Conservation (phyloP, 2,113 vertebrate genomes). For the Paedocypris sp. region DNA sequence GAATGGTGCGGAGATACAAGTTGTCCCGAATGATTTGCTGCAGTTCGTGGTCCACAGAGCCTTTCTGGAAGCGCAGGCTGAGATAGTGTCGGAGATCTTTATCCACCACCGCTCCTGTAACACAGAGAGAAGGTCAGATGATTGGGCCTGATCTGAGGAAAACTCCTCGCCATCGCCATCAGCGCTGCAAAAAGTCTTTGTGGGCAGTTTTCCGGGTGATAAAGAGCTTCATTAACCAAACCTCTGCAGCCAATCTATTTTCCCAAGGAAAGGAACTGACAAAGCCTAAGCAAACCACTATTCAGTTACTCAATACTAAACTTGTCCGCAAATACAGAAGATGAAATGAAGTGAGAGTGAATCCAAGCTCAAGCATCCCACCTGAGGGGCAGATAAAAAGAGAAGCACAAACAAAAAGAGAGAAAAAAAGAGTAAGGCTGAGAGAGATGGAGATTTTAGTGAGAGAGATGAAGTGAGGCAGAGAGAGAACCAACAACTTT, state of each 20-base stretch:
- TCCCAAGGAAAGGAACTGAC: not conserved
- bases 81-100: conserved; percentile 98
- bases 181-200: not conserved
- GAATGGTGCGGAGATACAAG: conserved; percentile 96
- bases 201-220: conserved; percentile 4
- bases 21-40: conserved; percentile 99
- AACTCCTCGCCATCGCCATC: not conserved
- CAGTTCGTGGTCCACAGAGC: conserved; percentile 94
- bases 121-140: conserved; percentile 7
- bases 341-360: not conserved
- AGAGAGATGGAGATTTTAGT: too few relatives aligned
- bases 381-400: too few relatives aligned
- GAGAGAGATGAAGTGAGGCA: too few relatives aligned
- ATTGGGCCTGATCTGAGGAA: conserved; percentile 3
- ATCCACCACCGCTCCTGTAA: conserved; percentile 88
- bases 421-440: too few relatives aligned
- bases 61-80: conserved; percentile 97
- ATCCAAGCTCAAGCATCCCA: too few relatives aligned
- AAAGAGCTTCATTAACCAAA: not conserved
- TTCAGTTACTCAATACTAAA: not conserved
- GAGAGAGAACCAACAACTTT: too few relatives aligned
- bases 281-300: conserved; percentile 1
- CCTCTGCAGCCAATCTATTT: not conserved
- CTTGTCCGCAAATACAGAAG: not conserved
- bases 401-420: too few relatives aligned